Evolutionary conservation across 2,888 invertebrate species (phyloP).

Genomic region (Papilio demoleus): DNA sequence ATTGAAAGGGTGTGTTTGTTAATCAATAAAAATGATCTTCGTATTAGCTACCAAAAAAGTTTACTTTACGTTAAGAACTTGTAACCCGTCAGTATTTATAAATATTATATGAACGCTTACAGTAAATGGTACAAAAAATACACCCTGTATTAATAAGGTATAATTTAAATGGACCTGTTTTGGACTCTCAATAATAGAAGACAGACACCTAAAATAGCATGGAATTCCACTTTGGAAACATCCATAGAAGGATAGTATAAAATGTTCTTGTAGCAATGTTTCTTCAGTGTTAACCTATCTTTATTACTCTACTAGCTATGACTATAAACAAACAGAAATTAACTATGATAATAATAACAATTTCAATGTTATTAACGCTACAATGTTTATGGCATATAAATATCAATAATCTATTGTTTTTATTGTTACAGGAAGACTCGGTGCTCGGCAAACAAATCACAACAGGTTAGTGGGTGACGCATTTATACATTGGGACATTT

Average conservation of each 20-base stretch:
- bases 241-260: not conserved
- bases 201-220: too few relatives aligned
- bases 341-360: slow-evolving; percentile 9
- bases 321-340: not conserved
- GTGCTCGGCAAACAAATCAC: slow-evolving; percentile 64
- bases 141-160: too few relatives aligned
- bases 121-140: too few relatives aligned
- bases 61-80: too few relatives aligned
- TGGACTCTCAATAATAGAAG: too few relatives aligned
- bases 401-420: slow-evolving; percentile 34
- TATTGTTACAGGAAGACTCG: slow-evolving; percentile 63
- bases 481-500: not conserved
- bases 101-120: too few relatives aligned
- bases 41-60: too few relatives aligned
- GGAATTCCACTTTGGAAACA: too few relatives aligned
- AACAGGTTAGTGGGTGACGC: slow-evolving; percentile 67
- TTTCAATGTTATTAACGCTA: slow-evolving; percentile 8
- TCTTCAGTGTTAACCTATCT: not conserved
- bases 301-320: not conserved
- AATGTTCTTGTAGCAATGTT: too few relatives aligned
- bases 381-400: slow-evolving; percentile 6
- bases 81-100: too few relatives aligned
- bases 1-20: not conserved
- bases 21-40: too few relatives aligned
- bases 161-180: too few relatives aligned